Evolutionary conservation across 2,888 invertebrate species (phyloP), one percentile per base, ranked within the genome.

Genomic region (Sarcophaga rosellei): DNA sequence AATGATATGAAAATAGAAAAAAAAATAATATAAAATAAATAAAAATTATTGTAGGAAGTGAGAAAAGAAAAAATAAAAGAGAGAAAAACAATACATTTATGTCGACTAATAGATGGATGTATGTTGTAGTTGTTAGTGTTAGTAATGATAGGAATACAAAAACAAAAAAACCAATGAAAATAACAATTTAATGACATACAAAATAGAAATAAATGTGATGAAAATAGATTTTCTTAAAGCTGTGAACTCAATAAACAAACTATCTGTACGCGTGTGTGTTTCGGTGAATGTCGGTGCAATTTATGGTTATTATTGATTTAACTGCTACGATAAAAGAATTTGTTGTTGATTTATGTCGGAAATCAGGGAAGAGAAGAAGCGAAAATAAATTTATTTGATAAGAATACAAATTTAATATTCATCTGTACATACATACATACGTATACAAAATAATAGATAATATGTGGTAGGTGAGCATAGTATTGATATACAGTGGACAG

Each of bases 291-390:
- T 59, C 17, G 12, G n/a, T n/a, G 72, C 35, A 62, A 1, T 61
- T 68, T 76, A 68, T 81, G 72, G 57, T 62, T 76, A 63, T 65
- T 76, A 59, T 62, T 77, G 81, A 76, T 76, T 70, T 25, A 63
- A 23, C 21, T 76, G 23, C 23, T 20, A 20, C 63, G 81, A 76
- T 76, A 81, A 81, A 70, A 70, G 62, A 57, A 63, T 53, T 81
- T 65, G 75, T 53, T 70, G 69, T 63, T 81, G 75, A 76, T 81
- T 75, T 76, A 81, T 81, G 75, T 70, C 57, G 70, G 3, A 62
- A 57, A 70, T 15, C 12, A 53, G 53, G 5, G 17, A 63, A 35
- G 20, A 25, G n/a, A 57, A 57, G 57, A 21, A 61, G 10, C n/a
- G 21, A 21, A 61, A 61, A 20, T 61, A 61, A 61, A n/a, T n/a